Conservation (phyloP, 2,797 vertebrate genomes). For the Rhinophrynus dorsalis region DNA sequence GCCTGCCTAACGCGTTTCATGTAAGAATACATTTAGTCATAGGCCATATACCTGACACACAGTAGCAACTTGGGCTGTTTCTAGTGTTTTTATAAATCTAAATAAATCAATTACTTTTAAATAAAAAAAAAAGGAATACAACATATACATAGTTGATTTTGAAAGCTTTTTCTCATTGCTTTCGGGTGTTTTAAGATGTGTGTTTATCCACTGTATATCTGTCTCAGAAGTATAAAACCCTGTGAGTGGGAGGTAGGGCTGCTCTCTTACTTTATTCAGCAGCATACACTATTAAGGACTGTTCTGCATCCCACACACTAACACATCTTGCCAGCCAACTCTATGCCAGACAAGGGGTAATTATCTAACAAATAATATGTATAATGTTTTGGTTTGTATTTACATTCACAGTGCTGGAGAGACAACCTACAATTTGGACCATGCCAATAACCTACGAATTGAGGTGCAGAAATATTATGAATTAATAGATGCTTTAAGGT, state of each 20-base stretch:
- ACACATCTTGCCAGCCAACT: neutral
- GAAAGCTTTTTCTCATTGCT: too few species aligned
- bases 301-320: neutral
- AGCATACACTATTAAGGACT: neutral
- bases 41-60: too few species aligned
- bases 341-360: slow-evolving; percentile 10
- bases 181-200: too few species aligned
- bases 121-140: too few species aligned
- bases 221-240: too few species aligned
- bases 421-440: slow-evolving; percentile 86
- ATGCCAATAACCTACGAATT: slow-evolving; percentile 83
- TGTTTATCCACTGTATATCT: too few species aligned
- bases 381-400: slow-evolving; percentile 37
- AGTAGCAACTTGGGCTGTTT: too few species aligned
- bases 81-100: too few species aligned
- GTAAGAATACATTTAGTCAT: too few species aligned
- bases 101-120: too few species aligned
- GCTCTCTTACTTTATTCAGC: neutral
- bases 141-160: too few species aligned
- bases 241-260: slow-evolving; percentile 3
- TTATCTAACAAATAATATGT: slow-evolving; percentile 20
- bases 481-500: slow-evolving; percentile 95
- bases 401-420: slow-evolving; percentile 83
- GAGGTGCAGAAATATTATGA: slow-evolving; percentile 96
- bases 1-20: too few species aligned